Percentiles rank a stretch among this genome's conserved stretches.
Evolutionary conservation across 1,140 invertebrate genomes (phyloP).

Genomic region (Drosophila auraria): DNA sequence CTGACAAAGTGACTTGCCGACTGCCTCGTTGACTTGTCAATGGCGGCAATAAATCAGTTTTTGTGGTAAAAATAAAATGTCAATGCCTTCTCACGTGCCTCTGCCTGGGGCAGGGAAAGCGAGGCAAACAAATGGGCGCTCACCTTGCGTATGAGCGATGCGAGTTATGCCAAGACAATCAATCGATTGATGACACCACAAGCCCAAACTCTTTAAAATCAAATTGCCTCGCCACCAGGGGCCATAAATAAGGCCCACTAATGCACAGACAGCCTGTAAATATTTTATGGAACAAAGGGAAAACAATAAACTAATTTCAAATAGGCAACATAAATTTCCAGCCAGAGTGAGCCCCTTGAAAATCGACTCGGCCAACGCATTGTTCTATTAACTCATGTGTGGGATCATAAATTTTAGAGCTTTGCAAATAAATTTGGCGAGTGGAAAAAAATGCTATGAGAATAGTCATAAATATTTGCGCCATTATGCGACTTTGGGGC

Average conservation of each 20-base stretch:
- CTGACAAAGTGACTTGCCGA: conserved; percentile 22
- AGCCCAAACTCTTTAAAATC: conserved; percentile 24
- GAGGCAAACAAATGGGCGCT: conserved; percentile 25
- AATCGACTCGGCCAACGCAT: conserved; percentile 40
- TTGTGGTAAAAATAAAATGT: conserved; percentile 56
- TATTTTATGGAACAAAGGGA: conserved; percentile 36
- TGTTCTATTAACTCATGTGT: conserved; percentile 80
- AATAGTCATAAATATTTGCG: conserved; percentile 79
- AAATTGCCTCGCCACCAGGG: conserved; percentile 8
- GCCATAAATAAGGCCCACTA: conserved; percentile 44
- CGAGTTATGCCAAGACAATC: conserved; percentile 21
- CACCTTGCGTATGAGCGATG: conserved; percentile 54
- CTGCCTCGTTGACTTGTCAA: conserved; percentile 67
- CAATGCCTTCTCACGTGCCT: conserved; percentile 29
- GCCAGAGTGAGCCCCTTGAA: conserved; percentile 38
- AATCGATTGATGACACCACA: conserved; percentile 21
- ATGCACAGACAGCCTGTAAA: conserved; percentile 34
- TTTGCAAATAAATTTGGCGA: conserved; percentile 68
- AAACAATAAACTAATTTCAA: conserved; percentile 77
- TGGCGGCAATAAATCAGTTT: conserved; percentile 71
- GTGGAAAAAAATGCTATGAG: conserved; percentile 34
- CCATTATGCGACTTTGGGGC: conserved; percentile 68
- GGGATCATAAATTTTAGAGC: conserved; percentile 77
- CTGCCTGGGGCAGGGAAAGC: conserved; percentile 41
- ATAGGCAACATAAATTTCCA: conserved; percentile 67